Base-by-base conservation (phyloP, 2,797 vertebrate genomes). In the Cossypha heuglini region DNA sequence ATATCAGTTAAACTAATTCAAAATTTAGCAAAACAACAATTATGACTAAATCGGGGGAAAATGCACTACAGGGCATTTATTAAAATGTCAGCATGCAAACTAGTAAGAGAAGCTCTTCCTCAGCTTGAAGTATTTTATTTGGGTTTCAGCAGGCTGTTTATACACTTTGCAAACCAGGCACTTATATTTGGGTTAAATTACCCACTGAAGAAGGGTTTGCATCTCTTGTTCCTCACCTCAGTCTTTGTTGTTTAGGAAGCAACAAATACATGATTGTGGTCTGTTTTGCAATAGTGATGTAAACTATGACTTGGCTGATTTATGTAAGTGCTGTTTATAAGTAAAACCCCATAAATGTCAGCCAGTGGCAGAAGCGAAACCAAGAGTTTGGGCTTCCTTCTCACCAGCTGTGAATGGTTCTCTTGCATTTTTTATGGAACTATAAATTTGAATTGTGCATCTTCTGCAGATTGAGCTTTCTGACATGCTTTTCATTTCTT, bases 291-390 rank as follows among this genome's bases (percentile, higher is more conserved):
- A 77, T 28, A 61, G 31, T 16, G 33, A 7, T 68, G 28, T 52
- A 72, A 84, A 38, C 54, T 84, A 48, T 55, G 62, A 16, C 55
- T 72, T 58, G 76, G 35, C 46, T 75, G 77, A 79, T 94, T 92
- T 88, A 84, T 69, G 13, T 48, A 81, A 93, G 75, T 54, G 21
- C 43, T 88, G 62, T 92, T 78, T 81, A 35, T 52, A 73, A 92
- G 55, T 58, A 81, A 90, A 66, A 79, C 13, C 12, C 33, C 28
- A 81, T 82, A 92, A 95, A 95, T 58, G 73, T 95, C 93, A 93
- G 22, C 37, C 40, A 28, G 42, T 42, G 51, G 69, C 0, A 1
- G 95, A 96, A 95, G 37, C 1, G 74, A 95, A 97, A 95, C 69
- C 29, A 84, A 88, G 76, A 88, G 40, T 59, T 18, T 51, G 77